phyloP scores from a whole-genome alignment of 2,888 invertebrate species.

The Hirtodrosophila alboralis region DNA sequence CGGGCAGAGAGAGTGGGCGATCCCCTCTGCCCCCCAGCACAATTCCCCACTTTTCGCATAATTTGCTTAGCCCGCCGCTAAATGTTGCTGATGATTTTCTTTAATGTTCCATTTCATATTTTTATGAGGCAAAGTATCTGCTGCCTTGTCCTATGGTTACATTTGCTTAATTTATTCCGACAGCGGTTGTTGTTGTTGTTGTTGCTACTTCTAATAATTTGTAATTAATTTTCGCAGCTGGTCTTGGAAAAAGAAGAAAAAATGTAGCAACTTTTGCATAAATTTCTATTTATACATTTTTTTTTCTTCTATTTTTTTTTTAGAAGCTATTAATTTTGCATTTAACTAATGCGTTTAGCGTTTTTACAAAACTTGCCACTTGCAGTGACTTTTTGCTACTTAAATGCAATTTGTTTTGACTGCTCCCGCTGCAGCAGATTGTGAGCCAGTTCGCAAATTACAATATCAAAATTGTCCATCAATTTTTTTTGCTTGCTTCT shows the following conservation, averaged over 20 bases:
- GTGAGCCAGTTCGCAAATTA: slow-evolving; percentile 54
- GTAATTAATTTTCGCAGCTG: slow-evolving; percentile 75
- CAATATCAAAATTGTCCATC: slow-evolving; percentile 64
- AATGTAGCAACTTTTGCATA: slow-evolving; percentile 36
- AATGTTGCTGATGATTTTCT: slow-evolving; percentile 70
- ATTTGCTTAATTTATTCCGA: slow-evolving; percentile 68
- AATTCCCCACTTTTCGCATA: slow-evolving; percentile 4
- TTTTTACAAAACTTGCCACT: slow-evolving; percentile 38
- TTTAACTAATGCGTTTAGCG: slow-evolving; percentile 70
- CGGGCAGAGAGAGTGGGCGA: too few relatives aligned
- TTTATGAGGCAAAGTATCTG: slow-evolving; percentile 50
- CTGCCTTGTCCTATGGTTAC: slow-evolving; percentile 18
- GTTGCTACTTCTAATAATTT: slow-evolving; percentile 60
- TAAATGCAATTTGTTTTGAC: background rate
- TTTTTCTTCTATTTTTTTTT: too few relatives aligned
- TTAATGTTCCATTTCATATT: slow-evolving; percentile 67
- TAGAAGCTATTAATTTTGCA: slow-evolving; percentile 69
- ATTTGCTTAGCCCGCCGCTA: slow-evolving; percentile 42
- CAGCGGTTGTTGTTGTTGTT: slow-evolving; percentile 25
- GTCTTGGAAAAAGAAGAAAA: slow-evolving; percentile 24
- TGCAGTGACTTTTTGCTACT: slow-evolving; percentile 13
- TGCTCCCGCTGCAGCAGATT: slow-evolving; percentile 14
- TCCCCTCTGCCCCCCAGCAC: background rate
- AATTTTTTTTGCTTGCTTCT: slow-evolving; percentile 37
- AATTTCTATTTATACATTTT: slow-evolving; percentile 25